phyloP scores from a whole-genome alignment of 2,113 vertebrate genomes.

The Oostethus manadensis region DNA sequence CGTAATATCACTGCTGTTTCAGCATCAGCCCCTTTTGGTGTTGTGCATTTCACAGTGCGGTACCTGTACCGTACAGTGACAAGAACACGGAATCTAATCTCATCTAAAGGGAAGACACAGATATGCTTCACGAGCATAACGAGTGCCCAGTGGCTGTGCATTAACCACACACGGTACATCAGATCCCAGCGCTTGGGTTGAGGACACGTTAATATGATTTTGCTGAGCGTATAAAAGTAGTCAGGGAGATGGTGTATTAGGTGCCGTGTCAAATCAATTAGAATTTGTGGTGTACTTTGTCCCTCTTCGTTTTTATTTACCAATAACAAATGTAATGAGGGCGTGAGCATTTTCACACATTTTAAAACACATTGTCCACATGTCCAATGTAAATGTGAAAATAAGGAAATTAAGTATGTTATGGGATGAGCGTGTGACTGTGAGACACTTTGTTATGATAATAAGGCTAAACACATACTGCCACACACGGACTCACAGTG shows the following conservation, averaged over 20 bases:
- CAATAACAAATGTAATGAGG: background rate
- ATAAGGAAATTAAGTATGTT: slow-evolving; percentile 2
- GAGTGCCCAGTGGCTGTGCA: slow-evolving; percentile 39
- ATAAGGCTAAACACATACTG: slow-evolving; percentile 9
- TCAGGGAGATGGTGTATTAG: slow-evolving; percentile 29
- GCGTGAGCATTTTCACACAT: background rate
- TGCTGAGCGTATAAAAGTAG: slow-evolving; percentile 29
- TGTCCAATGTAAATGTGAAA: slow-evolving; percentile 10
- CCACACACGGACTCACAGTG: slow-evolving; percentile 5
- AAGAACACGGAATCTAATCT: background rate
- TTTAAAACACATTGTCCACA: background rate
- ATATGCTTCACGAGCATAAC: slow-evolving; percentile 31
- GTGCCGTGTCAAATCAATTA: slow-evolving; percentile 34
- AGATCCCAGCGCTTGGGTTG: slow-evolving; percentile 42
- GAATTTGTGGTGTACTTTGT: background rate
- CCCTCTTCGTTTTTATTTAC: background rate
- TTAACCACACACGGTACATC: slow-evolving; percentile 33
- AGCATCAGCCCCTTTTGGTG: slow-evolving; percentile 34
- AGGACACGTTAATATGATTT: slow-evolving; percentile 37
- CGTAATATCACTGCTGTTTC: slow-evolving; percentile 37
- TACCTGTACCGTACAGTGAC: background rate
- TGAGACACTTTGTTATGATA: slow-evolving; percentile 25
- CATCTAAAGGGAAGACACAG: slow-evolving; percentile 22
- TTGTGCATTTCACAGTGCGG: slow-evolving; percentile 4
- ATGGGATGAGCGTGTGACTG: background rate